Evolutionary conservation across 2,888 invertebrate species (phyloP).

Genomic region (Xestia c-nigrum): DNA sequence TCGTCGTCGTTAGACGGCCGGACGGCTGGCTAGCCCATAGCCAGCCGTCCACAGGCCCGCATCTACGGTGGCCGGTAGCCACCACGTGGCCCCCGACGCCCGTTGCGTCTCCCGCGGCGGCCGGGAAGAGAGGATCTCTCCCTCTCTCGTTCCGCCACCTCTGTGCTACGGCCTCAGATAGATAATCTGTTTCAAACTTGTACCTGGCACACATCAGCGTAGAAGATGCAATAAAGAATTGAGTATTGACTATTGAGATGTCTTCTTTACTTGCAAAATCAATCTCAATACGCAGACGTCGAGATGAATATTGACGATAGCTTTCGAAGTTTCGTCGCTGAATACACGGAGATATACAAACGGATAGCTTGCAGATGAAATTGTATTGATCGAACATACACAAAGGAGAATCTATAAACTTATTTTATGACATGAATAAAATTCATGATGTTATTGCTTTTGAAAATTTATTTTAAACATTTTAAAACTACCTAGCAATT

Average conservation of each 20-base stretch:
- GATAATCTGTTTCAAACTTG: background rate
- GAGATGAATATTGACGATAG: constrained; percentile 19
- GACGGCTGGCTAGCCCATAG: too few relatives aligned
- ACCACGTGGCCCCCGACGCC: too few relatives aligned
- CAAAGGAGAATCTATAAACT: background rate
- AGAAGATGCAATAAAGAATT: background rate
- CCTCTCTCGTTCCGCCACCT: too few relatives aligned
- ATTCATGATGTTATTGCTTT: background rate
- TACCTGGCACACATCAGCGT: constrained; percentile 23
- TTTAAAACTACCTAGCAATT: background rate
- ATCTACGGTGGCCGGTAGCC: too few relatives aligned
- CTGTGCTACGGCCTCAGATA: background rate
- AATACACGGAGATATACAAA: background rate
- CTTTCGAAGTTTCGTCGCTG: constrained; percentile 17
- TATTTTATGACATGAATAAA: background rate
- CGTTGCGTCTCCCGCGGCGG: too few relatives aligned
- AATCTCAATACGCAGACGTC: constrained; percentile 35
- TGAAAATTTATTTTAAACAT: constrained; percentile 9
- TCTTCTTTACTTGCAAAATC: constrained; percentile 31
- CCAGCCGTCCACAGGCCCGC: too few relatives aligned
- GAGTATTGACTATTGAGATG: too few relatives aligned
- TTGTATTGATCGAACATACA: constrained; percentile 8
- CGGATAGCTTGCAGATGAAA: constrained; percentile 26
- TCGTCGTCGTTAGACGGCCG: too few relatives aligned
- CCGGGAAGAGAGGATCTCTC: too few relatives aligned